These are phyloP conservation scores for Chymomyza amoena DNA, from an alignment of 2,888 invertebrate genomes.

Conservation along the genomic window DNA sequence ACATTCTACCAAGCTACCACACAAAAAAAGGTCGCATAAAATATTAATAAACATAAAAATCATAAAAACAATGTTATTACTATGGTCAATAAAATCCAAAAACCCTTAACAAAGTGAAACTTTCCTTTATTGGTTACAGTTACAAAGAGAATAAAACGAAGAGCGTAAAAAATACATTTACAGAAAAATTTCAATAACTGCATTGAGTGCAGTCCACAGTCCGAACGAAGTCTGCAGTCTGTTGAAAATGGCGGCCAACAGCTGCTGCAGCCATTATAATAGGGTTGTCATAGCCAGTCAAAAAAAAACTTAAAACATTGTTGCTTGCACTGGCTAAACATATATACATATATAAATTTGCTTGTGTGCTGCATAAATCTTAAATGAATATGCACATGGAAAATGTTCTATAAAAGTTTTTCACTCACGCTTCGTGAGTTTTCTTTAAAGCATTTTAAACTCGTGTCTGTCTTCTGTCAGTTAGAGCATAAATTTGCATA, in stretches of 20 bases:
- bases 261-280: background rate
- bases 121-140: background rate
- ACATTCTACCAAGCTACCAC: background rate
- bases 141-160: background rate
- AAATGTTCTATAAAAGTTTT: slow-evolving; percentile 59
- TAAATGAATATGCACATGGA: slow-evolving; percentile 44
- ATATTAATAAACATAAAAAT: background rate
- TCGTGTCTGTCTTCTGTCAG: slow-evolving; percentile 40
- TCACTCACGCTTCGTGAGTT: slow-evolving; percentile 68
- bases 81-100: slow-evolving; percentile 1
- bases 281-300: background rate
- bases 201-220: background rate
- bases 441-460: slow-evolving; percentile 4
- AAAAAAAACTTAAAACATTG: background rate
- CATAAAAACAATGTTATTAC: background rate
- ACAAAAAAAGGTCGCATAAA: background rate
- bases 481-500: slow-evolving; percentile 67
- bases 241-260: background rate
- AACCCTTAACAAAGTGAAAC: background rate
- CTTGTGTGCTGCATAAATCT: slow-evolving; percentile 51
- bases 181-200: slow-evolving; percentile 1
- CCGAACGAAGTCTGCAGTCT: no score
- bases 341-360: background rate
- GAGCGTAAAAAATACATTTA: background rate
- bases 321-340: background rate